Evolutionary conservation across 2,797 vertebrate species (phyloP).

Genomic region (Danio albolineatus): DNA sequence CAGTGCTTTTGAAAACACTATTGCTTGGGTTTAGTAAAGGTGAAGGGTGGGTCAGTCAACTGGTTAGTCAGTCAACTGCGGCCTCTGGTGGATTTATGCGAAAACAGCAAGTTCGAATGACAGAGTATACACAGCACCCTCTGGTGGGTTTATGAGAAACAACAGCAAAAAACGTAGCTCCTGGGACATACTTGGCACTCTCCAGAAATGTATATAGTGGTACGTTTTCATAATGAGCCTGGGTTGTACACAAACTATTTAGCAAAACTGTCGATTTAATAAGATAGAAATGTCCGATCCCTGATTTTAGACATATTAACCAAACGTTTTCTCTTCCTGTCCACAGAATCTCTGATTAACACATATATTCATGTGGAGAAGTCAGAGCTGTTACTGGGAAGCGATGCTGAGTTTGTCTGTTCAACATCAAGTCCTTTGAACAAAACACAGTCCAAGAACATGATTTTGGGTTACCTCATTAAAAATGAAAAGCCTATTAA

Average conservation of each 20-base stretch:
- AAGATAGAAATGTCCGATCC: background rate
- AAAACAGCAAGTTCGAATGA: no score
- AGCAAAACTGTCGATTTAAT: background rate
- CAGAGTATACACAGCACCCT: no score
- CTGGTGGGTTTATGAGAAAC: no score
- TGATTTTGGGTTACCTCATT: constrained; percentile 9
- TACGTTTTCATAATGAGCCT: no score
- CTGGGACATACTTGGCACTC: no score
- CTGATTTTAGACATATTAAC: background rate
- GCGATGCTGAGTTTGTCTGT: constrained; percentile 26
- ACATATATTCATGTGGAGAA: background rate
- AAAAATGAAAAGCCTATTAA: constrained; percentile 14
- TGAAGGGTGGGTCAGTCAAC: no score
- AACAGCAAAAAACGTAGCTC: no score
- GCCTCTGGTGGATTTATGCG: no score
- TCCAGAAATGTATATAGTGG: no score
- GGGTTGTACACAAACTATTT: background rate
- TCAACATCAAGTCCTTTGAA: background rate
- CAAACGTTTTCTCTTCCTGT: background rate
- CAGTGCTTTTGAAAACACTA: no score
- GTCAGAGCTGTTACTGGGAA: constrained; percentile 15
- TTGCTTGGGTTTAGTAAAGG: no score
- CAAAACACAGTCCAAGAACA: background rate
- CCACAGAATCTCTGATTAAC: constrained; percentile 17
- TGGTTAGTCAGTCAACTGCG: no score